Base-by-base conservation (phyloP, 1,140 invertebrate species). In the Sarcophaga bullata region DNA sequence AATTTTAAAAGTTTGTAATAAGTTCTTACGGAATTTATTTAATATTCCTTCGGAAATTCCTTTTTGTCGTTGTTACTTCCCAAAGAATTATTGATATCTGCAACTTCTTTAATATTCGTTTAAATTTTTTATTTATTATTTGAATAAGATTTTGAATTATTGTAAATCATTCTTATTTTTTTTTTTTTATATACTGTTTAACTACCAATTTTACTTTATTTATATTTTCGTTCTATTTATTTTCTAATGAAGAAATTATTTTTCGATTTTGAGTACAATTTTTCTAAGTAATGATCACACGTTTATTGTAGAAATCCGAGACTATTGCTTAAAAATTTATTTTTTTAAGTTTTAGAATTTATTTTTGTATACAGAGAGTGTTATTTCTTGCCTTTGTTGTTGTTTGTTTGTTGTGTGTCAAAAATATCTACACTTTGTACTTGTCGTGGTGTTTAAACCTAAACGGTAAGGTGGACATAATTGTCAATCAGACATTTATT, bases 221-320 rank as follows among this genome's bases (percentile, higher is more conserved):
- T 8, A 19, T 68, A 68, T 68, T 68, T 19, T 68, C n/a, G n/a
- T 68, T 68, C 62, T 68, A 68, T 8, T 19, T 25, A 68, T 17
- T 68, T 58, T 58, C 11, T 37, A 37, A 37, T 37, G 25, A 37
- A 1, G 4, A 37, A 37, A 37, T 37, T 1, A 37, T 37, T 37
- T 52, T 73, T 10, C 37, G 68, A 13, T 46, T 73, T 19, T 9
- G 7, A 68, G 50, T 52, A 52, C 25, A 37, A 52, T 10, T 52
- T 52, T 73, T 73, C 73, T 73, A 78, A 78, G 48, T 52, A 52
- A 78, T 78, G 75, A 78, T 78, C 75, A 52, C 75, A 48, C 75
- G 48, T 78, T 78, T 78, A 78, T 78, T 78, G 75, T 78, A 78
- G 52, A 78, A 78, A n/a, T n/a, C 50, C 75, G 75, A 78, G 75